Percentiles rank a stretch among this genome's conserved stretches.
Evolutionary conservation across 2,888 invertebrate genomes (phyloP).

Genomic region (Omphaloscelis lunosa): DNA sequence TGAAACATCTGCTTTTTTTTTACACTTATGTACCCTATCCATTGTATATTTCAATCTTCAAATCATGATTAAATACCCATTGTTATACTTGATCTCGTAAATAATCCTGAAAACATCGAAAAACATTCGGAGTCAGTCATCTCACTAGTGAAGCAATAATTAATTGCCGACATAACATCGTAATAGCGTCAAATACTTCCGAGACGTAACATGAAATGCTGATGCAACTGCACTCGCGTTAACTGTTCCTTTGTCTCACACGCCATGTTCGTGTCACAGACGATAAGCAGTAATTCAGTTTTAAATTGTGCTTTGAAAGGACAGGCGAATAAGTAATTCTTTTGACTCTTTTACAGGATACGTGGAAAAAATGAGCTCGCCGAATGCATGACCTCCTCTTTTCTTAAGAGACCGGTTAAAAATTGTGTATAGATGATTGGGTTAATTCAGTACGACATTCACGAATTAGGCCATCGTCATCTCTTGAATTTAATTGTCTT

Average conservation of each 20-base stretch:
- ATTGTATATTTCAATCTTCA: neutral
- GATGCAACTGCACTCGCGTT: conserved; percentile 53
- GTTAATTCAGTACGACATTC: neutral
- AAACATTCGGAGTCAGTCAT: neutral
- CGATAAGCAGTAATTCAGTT: conserved; percentile 36
- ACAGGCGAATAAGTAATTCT: neutral
- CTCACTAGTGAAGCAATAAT: neutral
- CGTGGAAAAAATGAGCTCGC: neutral
- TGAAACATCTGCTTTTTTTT: neutral
- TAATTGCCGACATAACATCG: conserved; percentile 23
- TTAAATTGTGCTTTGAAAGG: neutral
- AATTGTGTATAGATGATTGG: neutral
- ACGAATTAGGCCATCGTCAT: neutral
- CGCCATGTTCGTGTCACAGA: conserved; percentile 28
- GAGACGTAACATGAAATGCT: conserved; percentile 33
- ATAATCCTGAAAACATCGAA: neutral
- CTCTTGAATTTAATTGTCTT: neutral
- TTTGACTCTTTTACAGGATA: neutral
- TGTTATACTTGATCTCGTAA: neutral
- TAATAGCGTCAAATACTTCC: conserved; percentile 38
- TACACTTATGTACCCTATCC: neutral
- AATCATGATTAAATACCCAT: neutral
- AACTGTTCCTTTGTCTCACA: conserved; percentile 46
- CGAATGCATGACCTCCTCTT: neutral
- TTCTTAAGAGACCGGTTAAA: neutral